Conservation (phyloP, 2,797 vertebrate species). For the Neopelma chrysocephalum region DNA sequence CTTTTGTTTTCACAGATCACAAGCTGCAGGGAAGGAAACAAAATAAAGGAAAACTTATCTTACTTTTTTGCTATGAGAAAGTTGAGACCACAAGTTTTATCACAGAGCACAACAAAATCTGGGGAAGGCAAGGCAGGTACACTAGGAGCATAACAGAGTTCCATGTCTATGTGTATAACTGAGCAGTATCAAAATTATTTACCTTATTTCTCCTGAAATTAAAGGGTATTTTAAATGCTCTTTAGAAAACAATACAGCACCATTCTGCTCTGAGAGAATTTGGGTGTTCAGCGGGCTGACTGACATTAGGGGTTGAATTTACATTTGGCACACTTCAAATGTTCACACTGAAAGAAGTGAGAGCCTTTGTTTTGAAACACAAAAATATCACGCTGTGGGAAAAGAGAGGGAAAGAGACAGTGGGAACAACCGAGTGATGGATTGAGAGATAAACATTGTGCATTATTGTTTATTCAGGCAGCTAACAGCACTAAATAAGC, state of each 20-base stretch:
- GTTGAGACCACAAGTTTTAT: neutral
- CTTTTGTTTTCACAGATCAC: neutral
- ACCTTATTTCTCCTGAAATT: neutral
- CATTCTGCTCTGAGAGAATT: neutral
- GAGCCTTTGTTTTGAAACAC: conserved; percentile 32
- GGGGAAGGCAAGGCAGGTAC: neutral
- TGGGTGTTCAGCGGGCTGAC: neutral
- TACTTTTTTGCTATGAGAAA: neutral
- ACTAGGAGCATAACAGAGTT: neutral
- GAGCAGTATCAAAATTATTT: neutral
- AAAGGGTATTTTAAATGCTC: neutral
- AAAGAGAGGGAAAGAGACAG: neutral
- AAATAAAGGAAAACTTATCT: neutral
- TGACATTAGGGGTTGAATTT: neutral
- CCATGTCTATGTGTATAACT: neutral
- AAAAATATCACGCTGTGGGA: neutral
- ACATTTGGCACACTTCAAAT: neutral
- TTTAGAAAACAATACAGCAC: neutral
- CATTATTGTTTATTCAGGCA: conserved; percentile 55
- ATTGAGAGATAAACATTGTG: neutral
- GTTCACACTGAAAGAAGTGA: neutral
- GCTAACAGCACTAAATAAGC: conserved; percentile 50
- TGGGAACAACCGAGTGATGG: neutral
- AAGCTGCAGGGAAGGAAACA: neutral
- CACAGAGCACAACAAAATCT: neutral